Evolutionary conservation across 2,888 invertebrate genomes (phyloP).

Genomic region (Campoplex nolae): DNA sequence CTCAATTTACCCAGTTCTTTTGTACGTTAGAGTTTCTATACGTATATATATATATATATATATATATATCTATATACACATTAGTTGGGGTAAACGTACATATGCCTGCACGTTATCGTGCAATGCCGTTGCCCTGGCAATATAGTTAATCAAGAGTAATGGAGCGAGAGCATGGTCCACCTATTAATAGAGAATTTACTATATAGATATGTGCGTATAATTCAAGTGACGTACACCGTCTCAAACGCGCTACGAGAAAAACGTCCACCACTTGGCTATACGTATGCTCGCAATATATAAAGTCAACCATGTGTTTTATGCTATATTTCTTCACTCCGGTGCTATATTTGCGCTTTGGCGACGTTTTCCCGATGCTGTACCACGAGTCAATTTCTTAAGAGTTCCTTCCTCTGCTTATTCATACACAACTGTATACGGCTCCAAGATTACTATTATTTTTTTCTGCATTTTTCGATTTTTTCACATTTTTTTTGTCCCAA

Average conservation of each 20-base stretch:
- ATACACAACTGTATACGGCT: too few species aligned
- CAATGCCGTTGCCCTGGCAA: slow-evolving; percentile 76
- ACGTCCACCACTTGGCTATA: slow-evolving; percentile 23
- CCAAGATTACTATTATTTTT: too few species aligned
- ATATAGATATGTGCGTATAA: slow-evolving; percentile 49
- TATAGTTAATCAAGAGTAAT: slow-evolving; percentile 80
- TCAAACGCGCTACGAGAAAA: slow-evolving; percentile 12
- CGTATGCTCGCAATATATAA: slow-evolving; percentile 47
- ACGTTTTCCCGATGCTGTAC: slow-evolving; percentile 16
- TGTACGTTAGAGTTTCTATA: too few species aligned
- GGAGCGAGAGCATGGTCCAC: slow-evolving; percentile 73
- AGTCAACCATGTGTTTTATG: slow-evolving; percentile 55
- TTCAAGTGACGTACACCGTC: not conserved
- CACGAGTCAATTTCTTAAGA: not conserved
- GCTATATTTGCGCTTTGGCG: slow-evolving; percentile 4
- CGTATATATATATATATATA: not conserved
- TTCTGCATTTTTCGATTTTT: too few species aligned
- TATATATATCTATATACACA: not conserved
- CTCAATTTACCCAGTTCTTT: slow-evolving; percentile 5
- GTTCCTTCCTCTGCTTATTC: not conserved
- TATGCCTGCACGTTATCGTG: slow-evolving; percentile 72
- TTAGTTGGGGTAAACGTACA: not conserved
- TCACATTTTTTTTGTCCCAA: too few species aligned
- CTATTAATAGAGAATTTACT: slow-evolving; percentile 76
- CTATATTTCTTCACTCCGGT: not conserved